Percentiles rank a stretch among this genome's conserved stretches.
These are phyloP conservation scores for Sebastiscus albofasciatus DNA, from an alignment of 2,797 vertebrate genomes.

Conservation along the genomic window DNA sequence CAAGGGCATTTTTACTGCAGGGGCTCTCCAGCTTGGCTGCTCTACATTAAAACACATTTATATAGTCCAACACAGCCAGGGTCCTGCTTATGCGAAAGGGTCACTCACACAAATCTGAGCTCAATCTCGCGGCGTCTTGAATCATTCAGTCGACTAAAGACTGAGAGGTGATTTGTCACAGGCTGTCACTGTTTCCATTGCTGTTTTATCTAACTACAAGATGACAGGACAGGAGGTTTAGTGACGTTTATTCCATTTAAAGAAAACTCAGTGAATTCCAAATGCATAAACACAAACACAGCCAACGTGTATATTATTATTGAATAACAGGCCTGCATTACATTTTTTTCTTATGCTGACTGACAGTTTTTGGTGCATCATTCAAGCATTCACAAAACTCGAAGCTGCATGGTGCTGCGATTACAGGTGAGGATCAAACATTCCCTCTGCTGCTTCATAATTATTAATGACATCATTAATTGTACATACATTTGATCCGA, in stretches of 20 bases:
- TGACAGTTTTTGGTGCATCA: background rate
- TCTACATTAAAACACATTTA: conserved; percentile 77
- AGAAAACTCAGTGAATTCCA: conserved; percentile 2
- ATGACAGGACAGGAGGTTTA: conserved; percentile 41
- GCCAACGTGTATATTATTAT: too few species aligned
- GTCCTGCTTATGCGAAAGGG: conserved; percentile 56
- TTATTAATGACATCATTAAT: background rate
- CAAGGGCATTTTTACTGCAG: conserved; percentile 76
- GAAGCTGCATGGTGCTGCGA: background rate
- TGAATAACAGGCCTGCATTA: too few species aligned
- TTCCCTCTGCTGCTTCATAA: background rate
- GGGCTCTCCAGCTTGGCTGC: conserved; percentile 64
- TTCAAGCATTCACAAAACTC: background rate
- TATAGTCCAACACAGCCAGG: conserved; percentile 56
- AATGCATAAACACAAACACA: background rate
- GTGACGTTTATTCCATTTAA: background rate
- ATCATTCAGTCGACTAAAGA: conserved; percentile 54
- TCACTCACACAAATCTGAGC: conserved; percentile 63
- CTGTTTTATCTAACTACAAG: conserved; percentile 42
- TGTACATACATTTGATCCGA: background rate
- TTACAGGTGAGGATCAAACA: background rate
- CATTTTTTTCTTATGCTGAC: background rate
- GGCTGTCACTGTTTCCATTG: conserved; percentile 59
- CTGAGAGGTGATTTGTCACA: conserved; percentile 61
- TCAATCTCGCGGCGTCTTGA: conserved; percentile 50